Percentiles rank a stretch among this genome's conserved stretches.
phyloP scores from a whole-genome alignment of 2,888 invertebrate genomes.

The Lampropteryx suffumata region DNA sequence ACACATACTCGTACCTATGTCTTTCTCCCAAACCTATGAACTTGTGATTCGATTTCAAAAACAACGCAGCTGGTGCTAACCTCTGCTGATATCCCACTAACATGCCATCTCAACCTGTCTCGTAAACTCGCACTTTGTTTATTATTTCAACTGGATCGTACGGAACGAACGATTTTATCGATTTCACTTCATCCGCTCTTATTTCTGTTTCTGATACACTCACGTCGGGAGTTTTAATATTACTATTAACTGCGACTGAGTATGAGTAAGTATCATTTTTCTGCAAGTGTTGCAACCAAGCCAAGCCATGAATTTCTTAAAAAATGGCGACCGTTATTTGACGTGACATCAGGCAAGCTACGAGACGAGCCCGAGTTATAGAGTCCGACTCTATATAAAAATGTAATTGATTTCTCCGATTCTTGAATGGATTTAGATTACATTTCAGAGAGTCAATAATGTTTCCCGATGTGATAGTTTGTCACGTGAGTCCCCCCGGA shows the following conservation, averaged over 20 bases:
- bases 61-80: too few relatives aligned
- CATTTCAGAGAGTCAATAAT: constrained; percentile 6
- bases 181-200: constrained; percentile 21
- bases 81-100: too few relatives aligned
- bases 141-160: constrained; percentile 36
- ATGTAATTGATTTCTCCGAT: too few relatives aligned
- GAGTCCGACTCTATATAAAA: too few relatives aligned
- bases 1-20: too few relatives aligned
- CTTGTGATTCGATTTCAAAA: too few relatives aligned
- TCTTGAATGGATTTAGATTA: too few relatives aligned
- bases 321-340: too few relatives aligned
- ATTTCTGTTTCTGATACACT: constrained; percentile 13
- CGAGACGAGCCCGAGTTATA: too few relatives aligned
- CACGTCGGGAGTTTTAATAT: constrained; percentile 4
- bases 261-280: not conserved
- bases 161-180: constrained; percentile 33
- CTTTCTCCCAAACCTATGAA: too few relatives aligned
- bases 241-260: not conserved
- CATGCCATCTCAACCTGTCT: constrained; percentile 31
- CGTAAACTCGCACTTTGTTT: constrained; percentile 36
- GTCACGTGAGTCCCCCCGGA: constrained; percentile 46
- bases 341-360: too few relatives aligned
- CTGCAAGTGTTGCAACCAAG: constrained; percentile 10
- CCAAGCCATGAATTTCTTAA: not conserved
- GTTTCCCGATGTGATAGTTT: constrained; percentile 31